Evolutionary conservation across 2,113 vertebrate species (phyloP), one percentile per base, ranked within the genome.

Genomic region (Platysternon megacephalum): DNA sequence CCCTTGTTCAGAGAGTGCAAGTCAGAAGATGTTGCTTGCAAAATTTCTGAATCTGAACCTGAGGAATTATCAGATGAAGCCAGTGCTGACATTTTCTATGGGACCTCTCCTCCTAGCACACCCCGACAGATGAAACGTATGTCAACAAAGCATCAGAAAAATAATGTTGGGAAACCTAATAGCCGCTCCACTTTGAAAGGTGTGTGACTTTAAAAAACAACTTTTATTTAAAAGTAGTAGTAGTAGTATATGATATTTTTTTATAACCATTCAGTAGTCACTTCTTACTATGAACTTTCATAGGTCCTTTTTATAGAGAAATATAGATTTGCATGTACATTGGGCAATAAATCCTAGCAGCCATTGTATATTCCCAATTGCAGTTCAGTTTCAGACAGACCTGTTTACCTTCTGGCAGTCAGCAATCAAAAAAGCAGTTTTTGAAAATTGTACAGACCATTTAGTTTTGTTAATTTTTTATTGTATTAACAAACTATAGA

Each of bases 121-220:
- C 97, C 98, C n/a, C 99, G 99, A 42, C 99, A 99, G 99, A 99
- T 99, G 96, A 99, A 99, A 86, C 99, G 99, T 49, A 98, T 99
- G 99, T 99, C 99, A 76, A 94, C 98, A 91, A 99, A 99, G 84
- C 99, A 99, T 97, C 99, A 99, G 95, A 99, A 99, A 79, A 99
- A 97, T 91, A 98, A 53, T 19, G 35, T 97, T 3, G 97, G 98
- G 84, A 99, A 97, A 93, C 98, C 97, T 17, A 76, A 95, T 12
- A 96, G 98, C 74, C 98, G 99, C 5, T 98, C 98, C 28, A 97
- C 95, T 92, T 97, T 97, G 95, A 99, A 99, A 98, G 98, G 99
- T 99, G 46, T 91, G 55, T 46, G 53, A 46, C 29, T 21, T 26
- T 35, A 22, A 0, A 0, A 58, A 58, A 58, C 29, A 28, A 14